phyloP scores from a whole-genome alignment of 2,888 invertebrate genomes.

The Zonitis immaculata region DNA sequence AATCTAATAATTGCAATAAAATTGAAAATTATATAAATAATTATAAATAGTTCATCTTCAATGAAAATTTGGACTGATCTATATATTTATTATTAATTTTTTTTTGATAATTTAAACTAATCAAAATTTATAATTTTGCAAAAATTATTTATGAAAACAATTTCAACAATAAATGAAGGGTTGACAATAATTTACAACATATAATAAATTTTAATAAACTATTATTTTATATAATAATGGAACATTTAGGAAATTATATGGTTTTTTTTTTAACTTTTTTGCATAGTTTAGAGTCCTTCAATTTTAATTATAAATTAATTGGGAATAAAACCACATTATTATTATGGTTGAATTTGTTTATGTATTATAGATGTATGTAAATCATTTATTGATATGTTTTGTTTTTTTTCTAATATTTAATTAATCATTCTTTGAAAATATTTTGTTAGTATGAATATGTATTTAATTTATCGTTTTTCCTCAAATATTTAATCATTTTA shows the following conservation, averaged over 20 bases:
- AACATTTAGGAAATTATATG: background rate
- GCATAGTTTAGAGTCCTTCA: background rate
- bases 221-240: background rate
- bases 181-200: background rate
- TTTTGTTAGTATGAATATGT: too few species aligned
- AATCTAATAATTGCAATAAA: background rate
- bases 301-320: background rate
- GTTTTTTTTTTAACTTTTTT: background rate
- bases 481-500: too few species aligned
- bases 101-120: too few species aligned
- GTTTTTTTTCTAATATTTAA: background rate
- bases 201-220: background rate
- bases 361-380: background rate
- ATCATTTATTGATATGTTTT: background rate
- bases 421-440: too few species aligned
- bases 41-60: background rate
- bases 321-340: background rate
- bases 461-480: too few species aligned
- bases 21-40: background rate
- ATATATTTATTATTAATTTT: background rate
- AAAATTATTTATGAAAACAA: background rate
- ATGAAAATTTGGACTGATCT: background rate
- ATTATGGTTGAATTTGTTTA: background rate
- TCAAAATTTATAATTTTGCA: too few species aligned
- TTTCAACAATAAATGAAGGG: background rate